Percentiles rank a stretch among this genome's conserved stretches.
Conservation (phyloP, 1,140 invertebrate species). For the Oedothorax gibbosus region DNA sequence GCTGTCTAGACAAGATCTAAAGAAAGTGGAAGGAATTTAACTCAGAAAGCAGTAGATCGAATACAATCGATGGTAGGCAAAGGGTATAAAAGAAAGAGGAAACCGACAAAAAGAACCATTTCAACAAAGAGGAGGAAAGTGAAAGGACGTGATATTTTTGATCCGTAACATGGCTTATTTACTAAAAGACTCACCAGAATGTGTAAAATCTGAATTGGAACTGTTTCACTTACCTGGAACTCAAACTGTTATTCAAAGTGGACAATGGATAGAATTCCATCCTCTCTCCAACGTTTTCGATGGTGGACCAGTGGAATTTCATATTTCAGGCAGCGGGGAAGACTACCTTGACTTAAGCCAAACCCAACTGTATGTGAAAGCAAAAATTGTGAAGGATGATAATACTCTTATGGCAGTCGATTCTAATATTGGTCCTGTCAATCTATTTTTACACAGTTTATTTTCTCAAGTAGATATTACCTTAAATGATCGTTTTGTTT, state of each 20-base stretch:
- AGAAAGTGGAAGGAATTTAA: conserved; percentile 4
- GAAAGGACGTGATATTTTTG: conserved; percentile 5
- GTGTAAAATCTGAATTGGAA: too few relatives aligned
- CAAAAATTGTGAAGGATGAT: too few relatives aligned
- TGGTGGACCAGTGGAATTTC: too few relatives aligned
- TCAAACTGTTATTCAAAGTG: too few relatives aligned
- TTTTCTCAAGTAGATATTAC: conserved; percentile 22
- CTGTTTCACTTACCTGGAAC: too few relatives aligned
- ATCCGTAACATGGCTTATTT: neutral
- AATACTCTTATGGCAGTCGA: neutral
- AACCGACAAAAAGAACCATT: neutral
- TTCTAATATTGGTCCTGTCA: neutral
- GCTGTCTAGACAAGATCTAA: neutral
- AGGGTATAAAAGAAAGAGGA: conserved; percentile 17
- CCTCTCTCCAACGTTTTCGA: too few relatives aligned
- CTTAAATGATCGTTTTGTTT: conserved; percentile 19
- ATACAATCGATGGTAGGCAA: neutral
- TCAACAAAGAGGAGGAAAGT: neutral
- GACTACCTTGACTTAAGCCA: too few relatives aligned
- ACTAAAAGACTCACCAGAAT: neutral
- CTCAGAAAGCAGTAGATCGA: neutral
- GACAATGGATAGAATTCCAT: too few relatives aligned
- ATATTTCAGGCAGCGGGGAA: too few relatives aligned
- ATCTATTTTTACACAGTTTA: conserved; percentile 24
- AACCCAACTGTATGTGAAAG: too few relatives aligned